A percentile compares a stretch with the other conserved stretches of the same genome.
phyloP scores from a whole-genome alignment of 2,797 vertebrate genomes.

The Dendrocincla tyrannina region DNA sequence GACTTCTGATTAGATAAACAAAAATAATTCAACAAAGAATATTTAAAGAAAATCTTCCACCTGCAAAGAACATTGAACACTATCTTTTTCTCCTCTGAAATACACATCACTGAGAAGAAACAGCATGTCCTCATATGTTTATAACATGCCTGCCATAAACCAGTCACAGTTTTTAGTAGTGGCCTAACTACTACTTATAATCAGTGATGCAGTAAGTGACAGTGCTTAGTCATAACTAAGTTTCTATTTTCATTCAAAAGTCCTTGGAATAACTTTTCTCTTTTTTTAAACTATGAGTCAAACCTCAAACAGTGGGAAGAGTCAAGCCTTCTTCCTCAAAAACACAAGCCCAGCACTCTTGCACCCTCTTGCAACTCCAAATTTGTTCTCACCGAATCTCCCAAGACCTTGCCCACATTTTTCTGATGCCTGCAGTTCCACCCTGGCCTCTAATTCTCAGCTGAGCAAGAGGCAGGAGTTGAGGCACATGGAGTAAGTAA shows the following conservation, averaged over 20 bases:
- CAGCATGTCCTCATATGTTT: background rate
- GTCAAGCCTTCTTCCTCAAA: background rate
- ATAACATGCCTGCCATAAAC: background rate
- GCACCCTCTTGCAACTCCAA: background rate
- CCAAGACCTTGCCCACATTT: background rate
- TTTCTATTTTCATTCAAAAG: slow-evolving; percentile 27
- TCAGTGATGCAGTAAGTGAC: background rate
- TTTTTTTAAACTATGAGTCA: background rate
- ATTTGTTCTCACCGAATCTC: background rate
- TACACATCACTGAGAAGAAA: background rate
- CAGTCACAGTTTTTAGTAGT: background rate
- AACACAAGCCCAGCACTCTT: background rate
- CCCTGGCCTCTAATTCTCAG: background rate
- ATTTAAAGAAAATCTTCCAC: background rate
- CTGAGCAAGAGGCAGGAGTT: background rate
- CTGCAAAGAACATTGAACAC: background rate
- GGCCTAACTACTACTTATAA: background rate
- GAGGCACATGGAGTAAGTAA: background rate
- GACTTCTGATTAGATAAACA: background rate
- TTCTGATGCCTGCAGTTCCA: background rate
- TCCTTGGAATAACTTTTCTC: background rate
- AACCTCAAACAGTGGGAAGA: background rate
- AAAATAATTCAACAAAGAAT: background rate
- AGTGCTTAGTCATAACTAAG: background rate
- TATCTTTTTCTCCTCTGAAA: background rate